Base-by-base conservation (phyloP, 2,888 invertebrate genomes). In the Synanthedon formicaeformis region DNA sequence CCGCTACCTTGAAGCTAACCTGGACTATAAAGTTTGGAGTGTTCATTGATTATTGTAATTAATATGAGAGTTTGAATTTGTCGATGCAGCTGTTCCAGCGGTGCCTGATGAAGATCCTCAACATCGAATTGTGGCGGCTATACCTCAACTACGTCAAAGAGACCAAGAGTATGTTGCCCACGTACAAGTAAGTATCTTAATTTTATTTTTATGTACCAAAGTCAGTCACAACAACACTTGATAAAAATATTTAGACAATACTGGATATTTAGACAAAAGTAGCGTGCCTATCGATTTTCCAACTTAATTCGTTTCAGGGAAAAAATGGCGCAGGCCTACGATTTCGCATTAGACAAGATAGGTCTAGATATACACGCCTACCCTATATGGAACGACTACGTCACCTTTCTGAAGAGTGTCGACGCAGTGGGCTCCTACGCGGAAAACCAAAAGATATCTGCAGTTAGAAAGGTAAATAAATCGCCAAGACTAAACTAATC, bases 251-350 rank as follows among this genome's bases (percentile, higher is more conserved):
- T 23, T 23, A 23, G 23, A 23, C 4, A 23, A 23, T 4, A n/a
- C n/a, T n/a, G n/a, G n/a, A n/a, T n/a, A n/a, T n/a, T n/a, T n/a
- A n/a, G n/a, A n/a, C n/a, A n/a, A n/a, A 23, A 23, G 23, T 23
- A 23, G 23, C 4, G 23, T 4, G 23, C 23, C 23, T 23, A 23
- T 23, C 23, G 23, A 23, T 23, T 4, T 5, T 10, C 8, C 3
- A 34, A 34, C 2, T 34, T 34, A 34, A 34, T 34, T 34, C 34
- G 34, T 34, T 34, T 16, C 73, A 98, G 99, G 73, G 99, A 99
- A 79, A 99, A 98, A 88, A 96, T 99, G 95, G 99, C 99, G 0
- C 98, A 99, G 78, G 99, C 99, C 0, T 99, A 99, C 78, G 99
- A 99, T 81, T 99, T 99, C 82, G 99, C 99, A 0, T 83, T 99